phyloP scores from a whole-genome alignment of 2,797 vertebrate species.

The Rhincodon typus region DNA sequence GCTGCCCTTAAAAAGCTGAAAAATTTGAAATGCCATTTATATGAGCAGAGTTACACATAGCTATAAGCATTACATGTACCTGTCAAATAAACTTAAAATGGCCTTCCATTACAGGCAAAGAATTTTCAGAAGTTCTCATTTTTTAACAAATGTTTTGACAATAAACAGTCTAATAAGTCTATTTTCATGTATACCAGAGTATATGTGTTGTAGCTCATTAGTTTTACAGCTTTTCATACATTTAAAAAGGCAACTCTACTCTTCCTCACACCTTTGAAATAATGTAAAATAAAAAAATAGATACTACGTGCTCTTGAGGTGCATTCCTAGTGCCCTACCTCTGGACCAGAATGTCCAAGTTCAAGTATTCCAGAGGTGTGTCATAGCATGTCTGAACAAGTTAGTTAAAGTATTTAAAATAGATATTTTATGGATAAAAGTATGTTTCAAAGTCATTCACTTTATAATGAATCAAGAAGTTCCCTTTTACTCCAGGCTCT shows the following conservation, averaged over 20 bases:
- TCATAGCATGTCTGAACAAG: too few relatives aligned
- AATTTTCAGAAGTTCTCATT: not conserved
- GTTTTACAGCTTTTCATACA: conserved; percentile 8
- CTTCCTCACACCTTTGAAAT: not conserved
- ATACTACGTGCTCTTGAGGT: not conserved
- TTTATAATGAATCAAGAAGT: not conserved
- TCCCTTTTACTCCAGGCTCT: not conserved
- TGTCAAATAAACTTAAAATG: not conserved
- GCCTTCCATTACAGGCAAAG: not conserved
- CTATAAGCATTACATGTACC: not conserved
- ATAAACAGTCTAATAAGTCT: not conserved
- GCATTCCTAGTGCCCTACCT: too few relatives aligned
- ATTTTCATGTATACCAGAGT: not conserved
- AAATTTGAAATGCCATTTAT: not conserved
- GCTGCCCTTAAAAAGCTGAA: not conserved
- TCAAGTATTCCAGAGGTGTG: too few relatives aligned
- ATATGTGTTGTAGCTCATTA: not conserved
- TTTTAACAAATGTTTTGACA: not conserved
- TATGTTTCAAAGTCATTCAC: too few relatives aligned
- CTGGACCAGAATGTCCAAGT: too few relatives aligned
- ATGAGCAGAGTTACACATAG: not conserved
- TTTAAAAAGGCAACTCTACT: not conserved
- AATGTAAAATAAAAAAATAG: not conserved
- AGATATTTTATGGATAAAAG: too few relatives aligned
- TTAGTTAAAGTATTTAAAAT: too few relatives aligned